Conservation (phyloP, 2,113 vertebrate genomes). For the Myanophis thanlyinensis region DNA sequence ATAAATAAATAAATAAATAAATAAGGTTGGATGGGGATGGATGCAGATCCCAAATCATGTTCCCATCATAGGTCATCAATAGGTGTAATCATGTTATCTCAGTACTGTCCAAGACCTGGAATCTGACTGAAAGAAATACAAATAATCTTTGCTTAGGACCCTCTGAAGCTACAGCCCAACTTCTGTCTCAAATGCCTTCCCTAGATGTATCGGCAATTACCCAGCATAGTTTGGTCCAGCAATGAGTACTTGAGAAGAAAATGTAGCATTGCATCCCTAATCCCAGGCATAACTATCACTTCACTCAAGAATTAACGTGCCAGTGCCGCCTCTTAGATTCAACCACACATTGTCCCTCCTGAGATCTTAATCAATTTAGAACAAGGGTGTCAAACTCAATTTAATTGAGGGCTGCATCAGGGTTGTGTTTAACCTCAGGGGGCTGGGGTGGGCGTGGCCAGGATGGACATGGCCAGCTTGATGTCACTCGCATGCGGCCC, state of each 20-base stretch:
- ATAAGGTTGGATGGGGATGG: not conserved
- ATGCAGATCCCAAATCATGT: not conserved
- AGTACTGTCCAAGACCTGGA: not conserved
- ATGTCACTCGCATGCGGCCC: no score
- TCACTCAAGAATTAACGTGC: not conserved
- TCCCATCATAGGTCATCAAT: not conserved
- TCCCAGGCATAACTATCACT: not conserved
- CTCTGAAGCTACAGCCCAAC: not conserved
- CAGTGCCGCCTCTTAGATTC: not conserved
- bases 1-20: no score
- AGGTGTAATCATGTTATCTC: not conserved
- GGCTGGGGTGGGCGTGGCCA: no score
- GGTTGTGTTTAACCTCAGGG: no score
- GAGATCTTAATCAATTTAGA: no score
- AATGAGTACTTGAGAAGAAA: not conserved
- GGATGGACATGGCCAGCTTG: no score
- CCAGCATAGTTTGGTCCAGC: not conserved
- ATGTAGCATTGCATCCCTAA: not conserved
- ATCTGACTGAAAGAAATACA: not conserved
- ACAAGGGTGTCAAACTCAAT: no score
- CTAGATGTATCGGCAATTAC: not conserved
- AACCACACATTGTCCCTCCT: not conserved
- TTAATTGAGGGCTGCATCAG: no score
- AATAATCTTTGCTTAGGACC: not conserved
- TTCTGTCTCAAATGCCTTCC: not conserved